A percentile compares a stretch with the other conserved stretches of the same genome.
Evolutionary conservation across 1,140 invertebrate genomes (phyloP).

Genomic region (Geopemphigus sp.): DNA sequence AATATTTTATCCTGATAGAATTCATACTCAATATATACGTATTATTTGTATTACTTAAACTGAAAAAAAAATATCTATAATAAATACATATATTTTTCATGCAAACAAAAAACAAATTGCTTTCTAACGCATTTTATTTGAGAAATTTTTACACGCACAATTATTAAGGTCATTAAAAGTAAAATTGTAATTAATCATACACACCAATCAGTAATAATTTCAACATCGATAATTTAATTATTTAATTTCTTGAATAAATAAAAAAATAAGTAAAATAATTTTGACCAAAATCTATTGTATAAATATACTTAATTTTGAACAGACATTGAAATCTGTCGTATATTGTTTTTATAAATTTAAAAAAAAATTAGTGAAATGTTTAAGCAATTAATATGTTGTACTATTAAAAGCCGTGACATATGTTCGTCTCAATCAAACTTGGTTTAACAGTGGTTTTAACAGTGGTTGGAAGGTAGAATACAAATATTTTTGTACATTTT

Average conservation of each 20-base stretch:
- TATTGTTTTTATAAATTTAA: no score
- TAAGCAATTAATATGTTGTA: no score
- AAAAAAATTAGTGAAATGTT: no score
- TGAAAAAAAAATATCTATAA: constrained; percentile 1
- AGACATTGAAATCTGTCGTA: background rate
- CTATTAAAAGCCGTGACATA: no score
- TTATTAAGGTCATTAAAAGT: background rate
- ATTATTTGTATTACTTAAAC: background rate
- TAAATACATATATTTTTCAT: background rate
- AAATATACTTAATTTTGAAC: background rate
- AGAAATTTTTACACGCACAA: background rate
- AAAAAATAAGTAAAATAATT: background rate
- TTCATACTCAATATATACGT: background rate
- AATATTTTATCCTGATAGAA: constrained; percentile 25
- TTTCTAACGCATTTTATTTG: background rate
- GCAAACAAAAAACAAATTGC: background rate
- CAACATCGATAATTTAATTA: background rate
- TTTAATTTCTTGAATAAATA: background rate
- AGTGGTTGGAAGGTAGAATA: no score
- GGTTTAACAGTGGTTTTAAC: no score
- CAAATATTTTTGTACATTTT: no score
- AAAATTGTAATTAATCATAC: background rate
- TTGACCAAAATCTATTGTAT: background rate
- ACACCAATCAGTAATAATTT: background rate
- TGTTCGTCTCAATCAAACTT: no score